These are phyloP conservation scores for Apantesis nais DNA, from an alignment of 2,888 invertebrate species.

Conservation along the genomic window DNA sequence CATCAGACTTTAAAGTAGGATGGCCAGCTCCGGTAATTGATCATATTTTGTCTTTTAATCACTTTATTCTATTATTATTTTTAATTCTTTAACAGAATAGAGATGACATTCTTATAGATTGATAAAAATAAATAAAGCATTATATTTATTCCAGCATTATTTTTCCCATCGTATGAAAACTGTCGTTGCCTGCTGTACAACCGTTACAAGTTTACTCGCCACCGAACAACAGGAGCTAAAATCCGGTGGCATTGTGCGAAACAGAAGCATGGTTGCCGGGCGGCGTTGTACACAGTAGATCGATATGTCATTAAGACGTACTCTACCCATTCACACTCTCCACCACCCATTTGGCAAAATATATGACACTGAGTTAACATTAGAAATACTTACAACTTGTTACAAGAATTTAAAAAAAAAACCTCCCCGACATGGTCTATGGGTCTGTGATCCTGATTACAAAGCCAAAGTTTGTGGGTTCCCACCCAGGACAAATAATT, in stretches of 20 bases:
- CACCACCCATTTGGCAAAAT: background rate
- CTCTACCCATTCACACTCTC: conserved; percentile 29
- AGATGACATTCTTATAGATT: background rate
- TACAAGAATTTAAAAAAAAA: background rate
- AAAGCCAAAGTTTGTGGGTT: too few relatives aligned
- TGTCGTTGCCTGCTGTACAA: conserved; percentile 9
- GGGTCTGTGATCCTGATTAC: too few relatives aligned
- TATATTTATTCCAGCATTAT: conserved; percentile 3
- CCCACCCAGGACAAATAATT: too few relatives aligned
- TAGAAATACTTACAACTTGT: background rate
- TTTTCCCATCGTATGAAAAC: conserved; percentile 2
- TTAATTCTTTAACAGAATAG: background rate
- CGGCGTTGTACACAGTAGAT: conserved; percentile 17
- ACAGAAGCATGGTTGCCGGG: conserved; percentile 18
- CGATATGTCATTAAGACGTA: conserved; percentile 17
- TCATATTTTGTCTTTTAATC: too few relatives aligned
- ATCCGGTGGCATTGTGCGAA: conserved; percentile 25
- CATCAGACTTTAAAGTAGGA: too few relatives aligned
- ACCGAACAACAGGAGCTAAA: conserved; percentile 6
- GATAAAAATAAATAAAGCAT: background rate
- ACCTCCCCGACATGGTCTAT: too few relatives aligned
- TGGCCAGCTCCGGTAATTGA: too few relatives aligned
- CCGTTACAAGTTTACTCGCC: conserved; percentile 19
- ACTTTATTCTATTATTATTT: background rate
- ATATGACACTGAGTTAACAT: background rate